A percentile compares a stretch with the other conserved stretches of the same genome.
Conservation (phyloP, 2,888 invertebrate species). For the Melinaea menophilus region DNA sequence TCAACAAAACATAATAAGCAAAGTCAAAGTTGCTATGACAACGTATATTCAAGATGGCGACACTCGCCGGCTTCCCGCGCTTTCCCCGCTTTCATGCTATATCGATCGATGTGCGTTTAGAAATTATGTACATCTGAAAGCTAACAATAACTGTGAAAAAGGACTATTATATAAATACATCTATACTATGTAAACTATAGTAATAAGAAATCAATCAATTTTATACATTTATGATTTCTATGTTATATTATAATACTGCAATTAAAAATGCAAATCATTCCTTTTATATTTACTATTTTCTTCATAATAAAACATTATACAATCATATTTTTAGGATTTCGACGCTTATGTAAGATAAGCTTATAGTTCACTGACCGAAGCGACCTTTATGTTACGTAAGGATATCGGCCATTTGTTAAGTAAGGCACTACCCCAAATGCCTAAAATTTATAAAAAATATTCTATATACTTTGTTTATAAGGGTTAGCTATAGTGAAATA, state of each 20-base stretch:
- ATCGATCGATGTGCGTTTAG: conserved; percentile 52
- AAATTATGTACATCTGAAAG: conserved; percentile 29
- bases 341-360: neutral
- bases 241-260: no score
- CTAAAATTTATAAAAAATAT: neutral
- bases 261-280: no score
- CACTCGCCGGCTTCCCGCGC: conserved; percentile 47
- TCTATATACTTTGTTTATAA: no score
- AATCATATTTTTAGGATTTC: neutral
- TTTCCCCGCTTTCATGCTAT: conserved; percentile 50
- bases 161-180: no score
- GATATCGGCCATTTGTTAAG: conserved; percentile 5
- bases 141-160: no score
- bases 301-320: neutral
- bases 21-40: conserved; percentile 42
- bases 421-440: neutral
- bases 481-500: no score
- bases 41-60: conserved; percentile 50
- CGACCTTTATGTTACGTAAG: conserved; percentile 28
- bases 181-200: no score
- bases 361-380: conserved; percentile 32
- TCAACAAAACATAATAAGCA: neutral
- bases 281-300: neutral
- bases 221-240: no score
- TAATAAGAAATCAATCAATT: no score